phyloP scores from a whole-genome alignment of 2,113 vertebrate genomes.

The Neotoma lepida region DNA sequence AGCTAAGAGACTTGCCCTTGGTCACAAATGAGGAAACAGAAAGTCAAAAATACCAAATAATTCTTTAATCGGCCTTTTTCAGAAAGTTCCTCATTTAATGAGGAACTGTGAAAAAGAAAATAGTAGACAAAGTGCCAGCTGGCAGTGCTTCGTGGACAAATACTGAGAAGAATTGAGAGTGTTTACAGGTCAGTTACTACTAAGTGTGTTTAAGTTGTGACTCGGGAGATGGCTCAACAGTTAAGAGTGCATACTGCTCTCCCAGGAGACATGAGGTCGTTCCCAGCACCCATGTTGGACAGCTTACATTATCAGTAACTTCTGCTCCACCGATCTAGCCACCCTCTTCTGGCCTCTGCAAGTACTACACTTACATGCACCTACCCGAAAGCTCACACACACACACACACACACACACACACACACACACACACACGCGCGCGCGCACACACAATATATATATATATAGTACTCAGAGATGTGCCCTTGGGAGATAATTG shows the following conservation, averaged over 20 bases:
- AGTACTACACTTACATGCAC: background rate
- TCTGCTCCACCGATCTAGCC: background rate
- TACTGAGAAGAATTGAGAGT: background rate
- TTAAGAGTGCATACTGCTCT: background rate
- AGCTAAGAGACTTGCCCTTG: background rate
- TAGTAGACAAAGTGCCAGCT: background rate
- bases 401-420: background rate
- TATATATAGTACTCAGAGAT: background rate
- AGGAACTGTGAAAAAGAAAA: constrained; percentile 6
- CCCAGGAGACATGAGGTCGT: background rate
- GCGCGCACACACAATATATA: too few species aligned
- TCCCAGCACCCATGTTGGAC: background rate
- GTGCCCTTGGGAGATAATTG: background rate
- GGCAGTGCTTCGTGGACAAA: background rate
- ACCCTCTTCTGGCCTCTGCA: background rate
- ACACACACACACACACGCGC: too few species aligned
- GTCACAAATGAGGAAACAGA: constrained; percentile 48
- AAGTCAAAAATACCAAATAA: constrained; percentile 27
- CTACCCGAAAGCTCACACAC: too few species aligned
- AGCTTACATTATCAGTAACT: background rate
- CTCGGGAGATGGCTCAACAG: background rate
- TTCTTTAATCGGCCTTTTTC: background rate
- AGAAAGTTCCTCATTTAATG: constrained; percentile 27
- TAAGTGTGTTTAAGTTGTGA: background rate
- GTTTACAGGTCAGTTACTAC: constrained; percentile 2